phyloP scores from a whole-genome alignment of 1,140 invertebrate species.

The Monochamus saltuarius region DNA sequence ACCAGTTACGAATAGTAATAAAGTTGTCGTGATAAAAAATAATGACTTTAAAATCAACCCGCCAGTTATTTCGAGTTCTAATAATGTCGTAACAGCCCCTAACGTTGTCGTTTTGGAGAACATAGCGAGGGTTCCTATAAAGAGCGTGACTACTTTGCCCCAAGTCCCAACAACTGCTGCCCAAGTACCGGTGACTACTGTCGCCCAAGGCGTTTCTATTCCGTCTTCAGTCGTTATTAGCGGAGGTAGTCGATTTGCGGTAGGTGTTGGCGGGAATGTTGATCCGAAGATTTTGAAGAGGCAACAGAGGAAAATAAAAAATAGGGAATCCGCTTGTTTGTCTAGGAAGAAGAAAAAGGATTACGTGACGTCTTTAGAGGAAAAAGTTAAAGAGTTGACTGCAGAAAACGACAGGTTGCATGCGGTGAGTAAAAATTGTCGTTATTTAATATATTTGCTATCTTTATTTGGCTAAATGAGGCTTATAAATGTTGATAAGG shows the following conservation, averaged over 20 bases:
- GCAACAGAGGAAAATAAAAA: constrained; percentile 90
- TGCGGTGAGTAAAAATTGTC: constrained; percentile 66
- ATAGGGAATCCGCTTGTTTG: constrained; percentile 83
- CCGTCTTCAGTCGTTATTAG: constrained; percentile 24
- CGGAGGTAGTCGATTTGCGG: constrained; percentile 17
- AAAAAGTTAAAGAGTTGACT: constrained; percentile 67
- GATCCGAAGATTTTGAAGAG: constrained; percentile 68
- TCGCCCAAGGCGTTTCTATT: constrained; percentile 16
- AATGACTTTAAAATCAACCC: constrained; percentile 19
- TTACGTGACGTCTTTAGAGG: constrained; percentile 79
- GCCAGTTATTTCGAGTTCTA: no score
- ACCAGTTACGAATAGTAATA: constrained; percentile 29
- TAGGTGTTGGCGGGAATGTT: constrained; percentile 16
- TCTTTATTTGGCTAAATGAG: no score
- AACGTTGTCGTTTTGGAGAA: constrained; percentile 43
- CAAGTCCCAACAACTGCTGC: constrained; percentile 17
- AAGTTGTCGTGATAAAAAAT: constrained; percentile 32
- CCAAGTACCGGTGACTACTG: constrained; percentile 16
- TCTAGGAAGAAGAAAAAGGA: constrained; percentile 92
- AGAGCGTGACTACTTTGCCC: constrained; percentile 21
- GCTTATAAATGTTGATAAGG: no score
- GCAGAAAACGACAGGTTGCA: constrained; percentile 73
- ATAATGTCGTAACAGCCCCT: neutral
- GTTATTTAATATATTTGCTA: no score
- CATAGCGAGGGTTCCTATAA: constrained; percentile 3